Conservation (phyloP, 2,797 vertebrate species). For the Gobionotothen gibberifrons region DNA sequence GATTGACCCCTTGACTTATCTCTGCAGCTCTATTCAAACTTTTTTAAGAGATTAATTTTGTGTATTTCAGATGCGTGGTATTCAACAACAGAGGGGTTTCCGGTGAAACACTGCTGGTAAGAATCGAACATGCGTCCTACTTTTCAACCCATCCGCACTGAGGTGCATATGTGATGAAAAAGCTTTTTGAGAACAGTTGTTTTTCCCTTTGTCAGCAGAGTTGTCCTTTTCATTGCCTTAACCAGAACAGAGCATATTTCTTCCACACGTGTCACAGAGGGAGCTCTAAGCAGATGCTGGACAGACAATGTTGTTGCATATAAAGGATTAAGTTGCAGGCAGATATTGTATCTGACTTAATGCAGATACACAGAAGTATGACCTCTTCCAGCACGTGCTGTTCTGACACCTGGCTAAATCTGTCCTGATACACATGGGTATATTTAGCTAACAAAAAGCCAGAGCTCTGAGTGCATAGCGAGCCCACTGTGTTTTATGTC, state of each 20-base stretch:
- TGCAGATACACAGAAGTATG: conserved; percentile 58
- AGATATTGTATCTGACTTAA: conserved; percentile 68
- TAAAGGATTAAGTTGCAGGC: conserved; percentile 70
- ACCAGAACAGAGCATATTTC: conserved; percentile 22
- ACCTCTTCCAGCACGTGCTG: conserved; percentile 56
- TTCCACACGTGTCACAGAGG: conserved; percentile 39
- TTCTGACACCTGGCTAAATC: conserved; percentile 66
- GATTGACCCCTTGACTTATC: background rate
- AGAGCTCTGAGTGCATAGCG: conserved; percentile 15
- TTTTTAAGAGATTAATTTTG: conserved; percentile 10
- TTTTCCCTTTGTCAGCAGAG: conserved; percentile 1
- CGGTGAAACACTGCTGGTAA: conserved; percentile 96
- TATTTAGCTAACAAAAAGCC: conserved; percentile 66
- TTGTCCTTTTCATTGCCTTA: conserved; percentile 38
- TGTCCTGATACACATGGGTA: conserved; percentile 52
- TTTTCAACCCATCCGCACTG: background rate
- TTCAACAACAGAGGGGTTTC: conserved; percentile 97
- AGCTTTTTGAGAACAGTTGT: background rate
- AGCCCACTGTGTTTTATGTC: conserved; percentile 9
- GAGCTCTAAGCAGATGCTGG: conserved; percentile 23
- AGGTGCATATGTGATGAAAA: background rate
- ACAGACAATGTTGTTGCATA: conserved; percentile 66
- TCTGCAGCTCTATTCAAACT: background rate
- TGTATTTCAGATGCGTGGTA: conserved; percentile 92
- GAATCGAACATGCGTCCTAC: conserved; percentile 37